phyloP scores from a whole-genome alignment of 2,888 invertebrate species.

The Euplexia lucipara region DNA sequence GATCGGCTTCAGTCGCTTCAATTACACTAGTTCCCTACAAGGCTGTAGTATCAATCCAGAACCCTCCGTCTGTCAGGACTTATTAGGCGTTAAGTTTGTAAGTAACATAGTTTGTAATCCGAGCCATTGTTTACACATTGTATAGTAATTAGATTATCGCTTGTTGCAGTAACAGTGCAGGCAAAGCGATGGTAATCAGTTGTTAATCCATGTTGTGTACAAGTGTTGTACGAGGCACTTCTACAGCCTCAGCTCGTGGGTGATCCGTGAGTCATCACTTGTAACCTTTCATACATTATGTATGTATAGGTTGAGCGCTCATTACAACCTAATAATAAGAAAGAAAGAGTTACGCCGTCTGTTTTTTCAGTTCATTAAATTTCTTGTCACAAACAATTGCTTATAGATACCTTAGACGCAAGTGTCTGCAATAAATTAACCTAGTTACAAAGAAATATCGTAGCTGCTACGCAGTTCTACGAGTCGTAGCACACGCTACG shows the following conservation, averaged over 20 bases:
- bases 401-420: too few species aligned
- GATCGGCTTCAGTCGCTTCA: too few species aligned
- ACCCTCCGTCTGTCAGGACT: too few species aligned
- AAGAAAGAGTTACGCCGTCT: too few species aligned
- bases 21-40: too few species aligned
- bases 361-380: too few species aligned
- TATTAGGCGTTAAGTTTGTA: background rate
- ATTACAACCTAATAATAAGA: too few species aligned
- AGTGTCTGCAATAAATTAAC: too few species aligned
- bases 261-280: background rate
- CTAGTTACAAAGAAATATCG: too few species aligned
- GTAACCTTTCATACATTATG: background rate
- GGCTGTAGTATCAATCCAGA: too few species aligned
- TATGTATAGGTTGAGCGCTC: too few species aligned
- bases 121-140: background rate
- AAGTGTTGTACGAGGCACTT: background rate
- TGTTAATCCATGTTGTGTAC: slow-evolving; percentile 17
- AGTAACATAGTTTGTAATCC: background rate
- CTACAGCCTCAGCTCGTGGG: background rate
- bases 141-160: slow-evolving; percentile 22
- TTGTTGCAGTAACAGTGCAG: background rate
- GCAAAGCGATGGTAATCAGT: slow-evolving; percentile 4
- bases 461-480: slow-evolving; percentile 17
- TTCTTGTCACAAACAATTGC: too few species aligned
- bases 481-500: slow-evolving; percentile 35